A percentile compares a stretch with the other conserved stretches of the same genome.
These are phyloP conservation scores for Geotrupes spiniger DNA, from an alignment of 2,888 invertebrate genomes.

Conservation along the genomic window DNA sequence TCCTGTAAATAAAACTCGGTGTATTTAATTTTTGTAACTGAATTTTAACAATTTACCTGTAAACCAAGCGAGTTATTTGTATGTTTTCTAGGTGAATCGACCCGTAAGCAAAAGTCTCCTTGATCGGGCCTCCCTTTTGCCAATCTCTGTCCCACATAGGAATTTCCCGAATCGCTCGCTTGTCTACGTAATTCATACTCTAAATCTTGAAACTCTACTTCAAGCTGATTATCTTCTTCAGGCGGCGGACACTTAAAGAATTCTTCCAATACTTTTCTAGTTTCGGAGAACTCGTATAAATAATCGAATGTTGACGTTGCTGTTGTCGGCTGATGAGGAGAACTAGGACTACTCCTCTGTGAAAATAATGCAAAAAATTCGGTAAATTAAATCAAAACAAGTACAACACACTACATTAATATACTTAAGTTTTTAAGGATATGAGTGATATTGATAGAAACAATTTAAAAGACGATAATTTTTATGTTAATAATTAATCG, in stretches of 20 bases:
- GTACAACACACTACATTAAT: neutral
- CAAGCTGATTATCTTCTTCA: conserved; percentile 58
- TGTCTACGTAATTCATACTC: conserved; percentile 78
- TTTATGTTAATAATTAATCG: no score
- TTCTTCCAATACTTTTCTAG: conserved; percentile 86
- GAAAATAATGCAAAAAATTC: conserved; percentile 18
- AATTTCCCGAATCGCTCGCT: conserved; percentile 60
- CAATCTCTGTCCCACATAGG: conserved; percentile 73
- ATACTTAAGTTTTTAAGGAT: no score
- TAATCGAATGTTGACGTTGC: conserved; percentile 76
- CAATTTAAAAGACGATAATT: no score
- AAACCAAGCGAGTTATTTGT: conserved; percentile 58
- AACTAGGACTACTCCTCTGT: conserved; percentile 29
- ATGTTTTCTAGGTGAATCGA: conserved; percentile 60
- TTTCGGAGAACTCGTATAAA: conserved; percentile 89
- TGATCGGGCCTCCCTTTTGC: conserved; percentile 57
- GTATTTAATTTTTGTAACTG: conserved; percentile 3
- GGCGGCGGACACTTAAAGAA: conserved; percentile 81
- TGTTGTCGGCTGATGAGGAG: conserved; percentile 30
- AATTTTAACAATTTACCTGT: conserved; percentile 48
- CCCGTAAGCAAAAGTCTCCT: conserved; percentile 46
- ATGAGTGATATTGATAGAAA: no score
- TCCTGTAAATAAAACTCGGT: conserved; percentile 41
- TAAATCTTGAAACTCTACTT: conserved; percentile 62
- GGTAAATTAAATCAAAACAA: neutral